A percentile compares a stretch with the other conserved stretches of the same genome.
Conservation (phyloP, 2,113 vertebrate species). For the Amblyornis subalaris region DNA sequence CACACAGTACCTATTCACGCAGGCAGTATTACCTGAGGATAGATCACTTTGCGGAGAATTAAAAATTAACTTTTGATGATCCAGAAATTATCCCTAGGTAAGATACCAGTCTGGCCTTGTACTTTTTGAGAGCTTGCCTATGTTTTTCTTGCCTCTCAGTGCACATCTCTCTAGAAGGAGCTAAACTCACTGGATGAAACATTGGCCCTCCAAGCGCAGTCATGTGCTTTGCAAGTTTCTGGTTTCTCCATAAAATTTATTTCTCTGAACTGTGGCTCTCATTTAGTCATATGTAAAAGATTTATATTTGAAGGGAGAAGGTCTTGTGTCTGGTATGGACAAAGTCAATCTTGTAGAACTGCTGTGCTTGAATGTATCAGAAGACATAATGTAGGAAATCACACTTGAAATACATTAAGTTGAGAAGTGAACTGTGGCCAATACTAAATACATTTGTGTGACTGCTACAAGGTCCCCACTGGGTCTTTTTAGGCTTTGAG, state of each 20-base stretch:
- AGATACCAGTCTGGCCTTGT: neutral
- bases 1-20: neutral
- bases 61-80: neutral
- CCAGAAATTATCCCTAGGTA: neutral
- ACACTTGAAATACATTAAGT: neutral
- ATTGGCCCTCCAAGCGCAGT: neutral
- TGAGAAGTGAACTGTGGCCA: conserved; percentile 40
- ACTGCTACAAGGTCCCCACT: neutral
- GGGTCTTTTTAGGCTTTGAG: neutral
- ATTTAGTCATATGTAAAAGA: neutral
- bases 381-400: conserved; percentile 38
- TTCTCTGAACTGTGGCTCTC: neutral
- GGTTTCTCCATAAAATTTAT: neutral
- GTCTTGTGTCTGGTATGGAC: conserved; percentile 33
- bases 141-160: neutral
- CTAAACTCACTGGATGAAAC: neutral
- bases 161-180: neutral
- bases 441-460: neutral
- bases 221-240: neutral
- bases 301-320: neutral
- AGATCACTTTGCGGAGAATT: neutral
- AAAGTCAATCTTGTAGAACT: conserved; percentile 65
- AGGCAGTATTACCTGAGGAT: neutral
- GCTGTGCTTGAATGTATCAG: conserved; percentile 51
- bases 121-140: neutral